Base-by-base conservation (phyloP, 2,113 vertebrate species). In the Chascanopsetta lugubris region DNA sequence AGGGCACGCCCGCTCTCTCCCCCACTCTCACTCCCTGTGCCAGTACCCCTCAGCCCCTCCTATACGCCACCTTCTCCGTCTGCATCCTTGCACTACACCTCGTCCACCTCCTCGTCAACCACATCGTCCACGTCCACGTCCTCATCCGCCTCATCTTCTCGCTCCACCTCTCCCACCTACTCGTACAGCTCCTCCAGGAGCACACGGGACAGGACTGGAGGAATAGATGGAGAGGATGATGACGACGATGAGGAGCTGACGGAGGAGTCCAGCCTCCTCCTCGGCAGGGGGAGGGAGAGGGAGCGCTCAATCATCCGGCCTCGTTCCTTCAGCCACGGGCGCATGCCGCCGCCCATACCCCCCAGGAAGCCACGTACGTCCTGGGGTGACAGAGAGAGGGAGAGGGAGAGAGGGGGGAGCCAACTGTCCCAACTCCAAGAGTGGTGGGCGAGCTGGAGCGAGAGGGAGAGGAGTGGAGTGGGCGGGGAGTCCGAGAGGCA, bases 391-490 rank as follows among this genome's bases (percentile, higher is more conserved):
- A 79, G 87, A 83, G 87, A 91, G 66, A 73, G 89, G 18, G 89
- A 85, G 48, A 77, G 91, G 63, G 92, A 92, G 49, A 82, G 92
- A 59, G 92, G 90, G 1, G 90, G 91, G 12, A 92, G 93, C 79
- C 93, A 93, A 64, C 77, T 93, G 63, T 87, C 90, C 46, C 92
- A 93, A 84, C 90, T 93, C 50, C 93, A 93, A 66, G 91, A 93
- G 69, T 93, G 92, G 92, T 93, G 92, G 92, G 91, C 91, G 20
- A 91, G 91, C 61, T 93, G 93, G 92, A 92, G 85, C 13, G 92
- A 93, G 45, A 83, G 91, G 59, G 92, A 92, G 69, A 81, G 86
- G 42, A 70, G 89, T 24, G 79, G 85, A 40, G 74, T 66, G 3
- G 64, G 80, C 56, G 88, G 73, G 36, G 91, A 92, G n/a, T 22